Evolutionary conservation across 2,113 vertebrate genomes (phyloP), one percentile per base, ranked within the genome.

Genomic region (Trachemys scripta): DNA sequence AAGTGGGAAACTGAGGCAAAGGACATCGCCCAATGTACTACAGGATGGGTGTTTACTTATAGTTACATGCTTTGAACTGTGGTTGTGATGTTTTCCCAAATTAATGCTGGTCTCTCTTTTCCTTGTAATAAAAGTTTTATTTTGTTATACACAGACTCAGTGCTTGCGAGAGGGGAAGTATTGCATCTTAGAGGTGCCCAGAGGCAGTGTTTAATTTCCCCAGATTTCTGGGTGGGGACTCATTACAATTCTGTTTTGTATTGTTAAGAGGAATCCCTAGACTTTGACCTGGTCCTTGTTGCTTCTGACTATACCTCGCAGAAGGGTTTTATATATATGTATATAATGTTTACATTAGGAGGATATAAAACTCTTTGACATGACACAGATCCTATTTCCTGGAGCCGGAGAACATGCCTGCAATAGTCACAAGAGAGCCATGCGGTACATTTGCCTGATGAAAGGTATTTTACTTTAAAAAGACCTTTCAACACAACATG

Each of bases 271-370:
- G 7, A 65, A 31, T 29, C 62, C 16, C 62, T 35, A 35, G 62
- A 65, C 17, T 35, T 14, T 35, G 14, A 65, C 62, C 14, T 31
- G 13, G 31, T 31, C 29, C 31, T 65, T 65, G 6, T 14, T 65
- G 31, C 62, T 65, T 31, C 62, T 65, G 62, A 35, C 13, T 35
- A 29, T 29, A 65, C 31, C 29, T 56, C 4, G 13, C 31, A 65
- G 62, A 65, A 65, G 31, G 29, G 2, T 65, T 84, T 59, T 59
- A 42, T 57, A 29, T 8, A 49, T n/a, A 42, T 4, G 10, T 56
- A 78, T 20, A 86, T 25, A 38, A 84, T 80, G 84, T 90, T 90
- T 72, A 4, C 22, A 6, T 88, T 92, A 45, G 51, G 90, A 72
- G 24, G 10, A 1, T 87, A 72, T 56, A 88, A 89, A 94, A 25